A percentile compares a stretch with the other conserved stretches of the same genome.
Conservation (phyloP, 2,113 vertebrate genomes). For the Poecilia latipinna region DNA sequence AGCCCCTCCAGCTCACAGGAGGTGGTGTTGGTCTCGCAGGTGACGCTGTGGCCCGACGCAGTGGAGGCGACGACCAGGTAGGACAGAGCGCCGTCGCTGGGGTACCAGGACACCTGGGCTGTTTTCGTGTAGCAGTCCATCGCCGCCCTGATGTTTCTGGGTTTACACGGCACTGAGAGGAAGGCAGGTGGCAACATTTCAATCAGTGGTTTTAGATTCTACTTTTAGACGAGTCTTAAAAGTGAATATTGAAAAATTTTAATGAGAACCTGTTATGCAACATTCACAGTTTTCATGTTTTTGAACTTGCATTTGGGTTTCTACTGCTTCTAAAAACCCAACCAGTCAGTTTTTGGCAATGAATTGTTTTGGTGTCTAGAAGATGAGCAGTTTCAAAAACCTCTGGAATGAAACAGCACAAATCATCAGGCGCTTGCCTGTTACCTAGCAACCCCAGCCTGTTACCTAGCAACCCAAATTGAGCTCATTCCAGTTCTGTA, state of each 20-base stretch:
- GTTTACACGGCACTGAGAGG: slow-evolving; percentile 72
- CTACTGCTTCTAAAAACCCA: too few species aligned
- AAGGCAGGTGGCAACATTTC: slow-evolving; percentile 10
- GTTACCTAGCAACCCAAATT: too few species aligned
- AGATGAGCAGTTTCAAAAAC: too few species aligned
- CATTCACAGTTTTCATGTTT: too few species aligned
- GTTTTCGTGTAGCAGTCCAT: slow-evolving; percentile 62
- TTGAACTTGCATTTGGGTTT: too few species aligned
- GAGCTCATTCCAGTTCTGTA: too few species aligned
- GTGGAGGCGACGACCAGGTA: slow-evolving; percentile 56
- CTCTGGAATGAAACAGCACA: too few species aligned
- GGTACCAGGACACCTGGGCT: slow-evolving; percentile 67
- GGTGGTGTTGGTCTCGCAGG: slow-evolving; percentile 58
- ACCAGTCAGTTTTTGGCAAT: too few species aligned
- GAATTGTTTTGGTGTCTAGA: too few species aligned
- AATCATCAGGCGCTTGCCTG: too few species aligned
- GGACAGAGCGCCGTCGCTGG: slow-evolving; percentile 55
- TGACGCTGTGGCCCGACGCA: slow-evolving; percentile 30
- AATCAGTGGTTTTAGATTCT: background rate
- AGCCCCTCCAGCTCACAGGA: slow-evolving; percentile 66
- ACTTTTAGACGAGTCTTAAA: background rate
- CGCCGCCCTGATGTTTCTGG: slow-evolving; percentile 51
- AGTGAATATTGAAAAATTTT: background rate
- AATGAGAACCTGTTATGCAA: too few species aligned
- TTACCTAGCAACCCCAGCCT: too few species aligned